A percentile compares a stretch with the other conserved stretches of the same genome.
phyloP scores from a whole-genome alignment of 2,797 vertebrate species.

The Mus spretus region DNA sequence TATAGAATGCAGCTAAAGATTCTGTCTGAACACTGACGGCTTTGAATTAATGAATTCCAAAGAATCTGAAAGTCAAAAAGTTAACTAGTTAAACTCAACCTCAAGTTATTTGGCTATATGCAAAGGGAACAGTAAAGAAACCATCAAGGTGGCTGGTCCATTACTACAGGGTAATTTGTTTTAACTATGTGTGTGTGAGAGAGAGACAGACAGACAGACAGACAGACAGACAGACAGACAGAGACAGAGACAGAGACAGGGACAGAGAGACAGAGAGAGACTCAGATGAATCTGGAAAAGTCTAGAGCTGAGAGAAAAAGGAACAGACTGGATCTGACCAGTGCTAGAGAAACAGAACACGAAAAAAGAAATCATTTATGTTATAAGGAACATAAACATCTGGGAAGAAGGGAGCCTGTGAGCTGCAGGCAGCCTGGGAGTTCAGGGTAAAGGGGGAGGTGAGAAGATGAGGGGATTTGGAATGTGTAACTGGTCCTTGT shows the following conservation, averaged over 20 bases:
- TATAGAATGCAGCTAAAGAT: not conserved
- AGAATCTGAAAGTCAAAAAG: slow-evolving; percentile 11
- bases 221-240: not conserved
- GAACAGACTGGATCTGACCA: not conserved
- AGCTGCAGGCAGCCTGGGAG: not conserved
- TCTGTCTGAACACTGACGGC: not conserved
- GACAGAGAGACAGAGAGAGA: not conserved
- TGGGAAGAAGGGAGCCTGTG: not conserved
- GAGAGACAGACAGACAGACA: not conserved
- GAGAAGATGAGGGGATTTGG: not conserved
- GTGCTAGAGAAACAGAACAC: not conserved
- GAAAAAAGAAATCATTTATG: not conserved
- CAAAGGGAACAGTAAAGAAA: not conserved
- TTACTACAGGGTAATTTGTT: no score
- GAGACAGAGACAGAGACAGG: not conserved
- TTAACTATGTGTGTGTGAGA: not conserved
- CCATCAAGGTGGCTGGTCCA: not conserved
- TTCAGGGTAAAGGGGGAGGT: not conserved
- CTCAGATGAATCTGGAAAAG: not conserved
- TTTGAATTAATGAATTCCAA: slow-evolving; percentile 31
- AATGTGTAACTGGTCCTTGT: not conserved
- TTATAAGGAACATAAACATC: not conserved
- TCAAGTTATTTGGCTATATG: not conserved
- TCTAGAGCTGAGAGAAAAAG: not conserved
- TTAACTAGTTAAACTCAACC: not conserved